phyloP scores from a whole-genome alignment of 2,113 vertebrate genomes.

The Psilopogon haemacephalus region DNA sequence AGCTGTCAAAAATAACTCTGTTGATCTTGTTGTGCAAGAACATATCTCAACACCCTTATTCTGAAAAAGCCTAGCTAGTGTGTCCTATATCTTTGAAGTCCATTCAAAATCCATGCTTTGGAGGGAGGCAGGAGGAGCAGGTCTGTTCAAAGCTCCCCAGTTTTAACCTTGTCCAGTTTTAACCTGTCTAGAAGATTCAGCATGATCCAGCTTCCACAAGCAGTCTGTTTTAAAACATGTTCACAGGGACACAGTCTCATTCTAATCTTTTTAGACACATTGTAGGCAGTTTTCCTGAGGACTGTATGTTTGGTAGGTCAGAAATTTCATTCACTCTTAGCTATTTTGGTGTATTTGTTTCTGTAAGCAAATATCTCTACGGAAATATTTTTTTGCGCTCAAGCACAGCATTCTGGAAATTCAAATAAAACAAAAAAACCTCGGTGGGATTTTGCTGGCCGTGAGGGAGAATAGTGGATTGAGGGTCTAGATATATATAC shows the following conservation, averaged over 20 bases:
- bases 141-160: rapidly evolving
- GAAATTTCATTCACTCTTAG: neutral
- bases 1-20: neutral
- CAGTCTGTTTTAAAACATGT: neutral
- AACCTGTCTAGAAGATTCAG: neutral
- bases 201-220: neutral
- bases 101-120: neutral
- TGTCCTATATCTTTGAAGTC: neutral
- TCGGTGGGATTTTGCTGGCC: neutral
- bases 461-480: too few relatives aligned
- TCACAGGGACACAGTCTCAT: neutral
- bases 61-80: neutral
- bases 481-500: too few relatives aligned
- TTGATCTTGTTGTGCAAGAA: neutral
- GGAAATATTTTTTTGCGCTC: neutral
- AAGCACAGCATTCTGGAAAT: neutral
- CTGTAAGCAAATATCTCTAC: neutral
- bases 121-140: neutral
- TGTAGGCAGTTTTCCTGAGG: neutral
- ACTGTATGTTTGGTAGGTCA: neutral
- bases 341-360: neutral
- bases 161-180: neutral
- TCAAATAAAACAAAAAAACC: neutral
- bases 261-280: neutral
- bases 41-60: rapidly evolving